Percentiles rank a stretch among this genome's conserved stretches.
These are phyloP conservation scores for Latrodectus geometricus DNA, from an alignment of 1,140 invertebrate genomes.

Conservation along the genomic window DNA sequence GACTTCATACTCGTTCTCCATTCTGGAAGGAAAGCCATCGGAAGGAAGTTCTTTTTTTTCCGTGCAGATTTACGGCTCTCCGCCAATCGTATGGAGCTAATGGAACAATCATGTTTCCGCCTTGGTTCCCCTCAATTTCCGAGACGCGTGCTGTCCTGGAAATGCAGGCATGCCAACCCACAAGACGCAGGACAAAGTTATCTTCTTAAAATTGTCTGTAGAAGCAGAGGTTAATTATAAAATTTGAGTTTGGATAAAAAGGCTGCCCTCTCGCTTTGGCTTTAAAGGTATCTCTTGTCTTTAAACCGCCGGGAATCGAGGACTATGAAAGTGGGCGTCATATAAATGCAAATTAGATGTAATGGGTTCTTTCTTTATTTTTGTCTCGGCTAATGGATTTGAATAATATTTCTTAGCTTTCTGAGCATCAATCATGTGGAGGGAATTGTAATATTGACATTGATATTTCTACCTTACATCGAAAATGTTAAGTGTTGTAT, in stretches of 20 bases:
- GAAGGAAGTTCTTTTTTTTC: background rate
- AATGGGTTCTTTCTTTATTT: background rate
- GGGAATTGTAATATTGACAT: no score
- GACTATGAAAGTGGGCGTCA: background rate
- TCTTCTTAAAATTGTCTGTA: background rate
- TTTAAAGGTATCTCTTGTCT: background rate
- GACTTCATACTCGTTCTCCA: background rate
- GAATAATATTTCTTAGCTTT: no score
- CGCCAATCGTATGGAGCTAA: constrained; percentile 11
- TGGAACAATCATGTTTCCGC: constrained; percentile 46
- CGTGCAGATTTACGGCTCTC: background rate
- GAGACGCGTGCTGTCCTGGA: constrained; percentile 8
- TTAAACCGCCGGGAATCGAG: background rate
- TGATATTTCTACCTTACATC: no score
- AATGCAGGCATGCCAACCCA: background rate
- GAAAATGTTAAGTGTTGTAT: no score
- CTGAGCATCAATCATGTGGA: no score
- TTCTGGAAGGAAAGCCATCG: background rate
- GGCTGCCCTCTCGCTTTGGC: background rate
- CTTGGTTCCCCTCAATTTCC: background rate
- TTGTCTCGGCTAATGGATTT: no score
- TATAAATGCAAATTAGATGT: background rate
- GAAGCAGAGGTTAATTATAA: background rate
- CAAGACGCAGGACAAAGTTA: background rate
- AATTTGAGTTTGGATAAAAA: background rate